A percentile compares a stretch with the other conserved stretches of the same genome.
Conservation (phyloP, 2,888 invertebrate species). For the Ptychoptera contaminata region DNA sequence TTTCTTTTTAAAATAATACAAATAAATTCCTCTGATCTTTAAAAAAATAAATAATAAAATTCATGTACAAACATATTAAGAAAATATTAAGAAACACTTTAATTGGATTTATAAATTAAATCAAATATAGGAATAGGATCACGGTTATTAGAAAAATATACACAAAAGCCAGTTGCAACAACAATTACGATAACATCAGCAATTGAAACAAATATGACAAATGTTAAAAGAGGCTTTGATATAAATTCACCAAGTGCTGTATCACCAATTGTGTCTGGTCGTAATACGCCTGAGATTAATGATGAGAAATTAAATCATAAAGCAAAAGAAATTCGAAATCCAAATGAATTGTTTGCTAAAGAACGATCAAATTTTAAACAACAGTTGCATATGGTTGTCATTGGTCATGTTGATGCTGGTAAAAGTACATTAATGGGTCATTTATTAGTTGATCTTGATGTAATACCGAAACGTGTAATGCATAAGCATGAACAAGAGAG, state of each 20-base stretch:
- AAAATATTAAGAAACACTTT: too few species aligned
- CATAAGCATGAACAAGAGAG: slow-evolving; percentile 98
- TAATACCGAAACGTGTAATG: slow-evolving; percentile 73
- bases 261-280: slow-evolving; percentile 47
- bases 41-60: neutral
- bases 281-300: slow-evolving; percentile 32
- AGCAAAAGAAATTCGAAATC: slow-evolving; percentile 27
- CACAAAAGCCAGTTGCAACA: slow-evolving; percentile 6
- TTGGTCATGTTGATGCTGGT: slow-evolving; percentile 72
- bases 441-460: slow-evolving; percentile 70
- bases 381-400: slow-evolving; percentile 79
- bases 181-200: slow-evolving; percentile 15
- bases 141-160: slow-evolving; percentile 9
- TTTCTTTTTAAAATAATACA: too few species aligned
- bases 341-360: slow-evolving; percentile 42
- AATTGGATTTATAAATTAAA: neutral
- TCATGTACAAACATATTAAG: neutral
- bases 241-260: slow-evolving; percentile 44
- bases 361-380: slow-evolving; percentile 70
- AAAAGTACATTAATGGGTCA: slow-evolving; percentile 72
- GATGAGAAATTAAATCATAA: slow-evolving; percentile 19
- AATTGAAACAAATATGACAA: slow-evolving; percentile 14
- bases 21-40: too few species aligned
- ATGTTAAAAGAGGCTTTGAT: slow-evolving; percentile 22
- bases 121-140: slow-evolving; percentile 12